Evolutionary conservation across 2,113 vertebrate species (phyloP).

Genomic region (Entelurus aequoreus): DNA sequence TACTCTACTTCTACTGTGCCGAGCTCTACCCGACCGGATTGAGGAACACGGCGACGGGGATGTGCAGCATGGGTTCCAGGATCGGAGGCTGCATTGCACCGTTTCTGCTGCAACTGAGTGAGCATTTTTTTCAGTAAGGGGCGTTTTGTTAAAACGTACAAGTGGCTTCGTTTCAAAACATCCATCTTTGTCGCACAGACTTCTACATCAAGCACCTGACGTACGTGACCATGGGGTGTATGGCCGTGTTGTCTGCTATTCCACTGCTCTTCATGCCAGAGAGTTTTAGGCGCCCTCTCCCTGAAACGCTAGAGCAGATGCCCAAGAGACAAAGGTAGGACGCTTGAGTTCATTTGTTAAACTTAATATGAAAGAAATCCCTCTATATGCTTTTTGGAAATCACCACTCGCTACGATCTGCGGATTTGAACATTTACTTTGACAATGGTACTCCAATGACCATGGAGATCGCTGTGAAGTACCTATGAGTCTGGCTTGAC

Average conservation of each 20-base stretch:
- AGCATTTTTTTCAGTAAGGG: slow-evolving; percentile 29
- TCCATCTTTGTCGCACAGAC: slow-evolving; percentile 50
- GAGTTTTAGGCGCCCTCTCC: slow-evolving; percentile 75
- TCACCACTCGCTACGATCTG: too few relatives aligned
- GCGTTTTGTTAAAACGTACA: neutral
- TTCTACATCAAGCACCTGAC: slow-evolving; percentile 74
- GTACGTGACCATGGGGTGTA: slow-evolving; percentile 77
- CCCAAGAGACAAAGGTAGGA: slow-evolving; percentile 73
- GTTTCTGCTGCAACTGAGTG: slow-evolving; percentile 79
- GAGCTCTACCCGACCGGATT: slow-evolving; percentile 85
- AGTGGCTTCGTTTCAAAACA: neutral
- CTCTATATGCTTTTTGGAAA: too few relatives aligned
- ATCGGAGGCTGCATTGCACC: slow-evolving; percentile 81
- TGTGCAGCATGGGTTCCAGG: slow-evolving; percentile 75
- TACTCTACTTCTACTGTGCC: slow-evolving; percentile 80
- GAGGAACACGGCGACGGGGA: slow-evolving; percentile 82
- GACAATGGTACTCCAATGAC: too few relatives aligned
- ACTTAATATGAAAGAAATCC: too few relatives aligned
- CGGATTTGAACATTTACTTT: too few relatives aligned
- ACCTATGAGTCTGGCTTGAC: too few relatives aligned
- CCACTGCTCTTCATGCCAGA: slow-evolving; percentile 80
- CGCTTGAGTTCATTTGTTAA: too few relatives aligned
- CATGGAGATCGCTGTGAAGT: too few relatives aligned
- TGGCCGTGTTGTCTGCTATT: slow-evolving; percentile 74
- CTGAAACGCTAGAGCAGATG: slow-evolving; percentile 81